Base-by-base conservation (phyloP, 2,888 invertebrate genomes). In the Nomada flava region DNA sequence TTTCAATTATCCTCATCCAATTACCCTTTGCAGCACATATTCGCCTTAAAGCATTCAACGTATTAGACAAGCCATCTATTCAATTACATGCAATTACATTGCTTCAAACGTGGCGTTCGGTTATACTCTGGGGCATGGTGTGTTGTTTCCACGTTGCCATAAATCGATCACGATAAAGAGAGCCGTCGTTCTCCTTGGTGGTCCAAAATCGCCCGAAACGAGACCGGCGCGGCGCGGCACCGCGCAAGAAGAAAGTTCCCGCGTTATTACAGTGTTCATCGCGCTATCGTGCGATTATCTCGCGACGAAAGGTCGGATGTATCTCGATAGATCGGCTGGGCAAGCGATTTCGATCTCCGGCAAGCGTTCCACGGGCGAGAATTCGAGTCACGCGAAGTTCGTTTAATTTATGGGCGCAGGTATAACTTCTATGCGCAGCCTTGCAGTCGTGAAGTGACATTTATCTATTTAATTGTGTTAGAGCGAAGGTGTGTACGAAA, bases 161-260 rank as follows among this genome's bases (percentile, higher is more conserved):
- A 73, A 73, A 73, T 73, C 72, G 72, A 73, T 73, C 64, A 47
- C 29, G 57, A 73, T 55, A 64, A 73, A 73, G 53, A 47, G 73
- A 50, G 15, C 70, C 7, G 50, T 29, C 72, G 71, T 7, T 36
- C 23, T 62, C 71, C 52, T 44, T 47, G 73, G 64, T 65, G 64
- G 64, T 64, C 73, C 44, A 73, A 64, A 73, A 73, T 64, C 73
- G 73, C 42, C 53, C 72, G 47, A 57, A 64, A 57, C 29, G 20
- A 29, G 29, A 15, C 29, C 55, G 72, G 15, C 26, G 15, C 55
- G 72, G 15, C 26, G 15, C 55, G 72, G n/a, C 26, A 10, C 29
- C 26, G 47, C n/a, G 47, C 42, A 44, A 36, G 29, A 65, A 13
- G 44, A 23, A 57, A 64, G 20, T 57, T 29, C 47, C 44, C 44